These are phyloP conservation scores for Xestia sexstrigata DNA, from an alignment of 2,888 invertebrate genomes.

Conservation along the genomic window DNA sequence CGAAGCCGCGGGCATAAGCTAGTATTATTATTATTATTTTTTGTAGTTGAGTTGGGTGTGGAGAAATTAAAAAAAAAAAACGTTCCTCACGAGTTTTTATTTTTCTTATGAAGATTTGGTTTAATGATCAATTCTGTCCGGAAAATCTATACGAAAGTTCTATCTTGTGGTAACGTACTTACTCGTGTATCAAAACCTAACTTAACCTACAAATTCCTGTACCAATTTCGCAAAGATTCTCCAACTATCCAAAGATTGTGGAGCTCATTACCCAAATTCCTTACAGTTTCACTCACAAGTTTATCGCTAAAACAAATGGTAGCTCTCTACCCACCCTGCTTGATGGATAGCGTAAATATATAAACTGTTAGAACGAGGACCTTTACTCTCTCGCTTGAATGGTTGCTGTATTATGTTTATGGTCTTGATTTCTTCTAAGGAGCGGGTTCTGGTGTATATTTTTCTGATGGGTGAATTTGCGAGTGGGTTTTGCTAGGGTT, in stretches of 20 bases:
- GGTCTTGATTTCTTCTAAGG: constrained; percentile 18
- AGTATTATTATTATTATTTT: too few species aligned
- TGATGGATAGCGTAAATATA: constrained; percentile 78
- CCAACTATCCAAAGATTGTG: constrained; percentile 35
- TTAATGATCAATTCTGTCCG: neutral
- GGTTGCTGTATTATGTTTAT: constrained; percentile 44
- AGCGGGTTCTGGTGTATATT: constrained; percentile 1
- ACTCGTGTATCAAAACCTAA: neutral
- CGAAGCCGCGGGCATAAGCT: too few species aligned
- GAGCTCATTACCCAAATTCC: constrained; percentile 37
- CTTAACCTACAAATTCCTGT: constrained; percentile 4
- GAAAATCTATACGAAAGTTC: neutral
- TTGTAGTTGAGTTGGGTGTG: too few species aligned
- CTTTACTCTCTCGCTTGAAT: constrained; percentile 54
- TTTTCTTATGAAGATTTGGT: too few species aligned
- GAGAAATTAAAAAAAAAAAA: too few species aligned
- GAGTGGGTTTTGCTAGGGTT: neutral
- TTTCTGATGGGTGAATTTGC: neutral
- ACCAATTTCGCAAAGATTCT: constrained; percentile 27
- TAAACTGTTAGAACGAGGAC: constrained; percentile 69
- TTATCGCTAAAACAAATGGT: constrained; percentile 71
- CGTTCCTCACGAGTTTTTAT: too few species aligned
- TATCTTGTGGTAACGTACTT: neutral
- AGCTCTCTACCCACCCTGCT: constrained; percentile 56
- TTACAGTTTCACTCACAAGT: constrained; percentile 55